Evolutionary conservation across 2,797 vertebrate species (phyloP), one percentile per base, ranked within the genome.

Genomic region (Catostomus latipinnis): DNA sequence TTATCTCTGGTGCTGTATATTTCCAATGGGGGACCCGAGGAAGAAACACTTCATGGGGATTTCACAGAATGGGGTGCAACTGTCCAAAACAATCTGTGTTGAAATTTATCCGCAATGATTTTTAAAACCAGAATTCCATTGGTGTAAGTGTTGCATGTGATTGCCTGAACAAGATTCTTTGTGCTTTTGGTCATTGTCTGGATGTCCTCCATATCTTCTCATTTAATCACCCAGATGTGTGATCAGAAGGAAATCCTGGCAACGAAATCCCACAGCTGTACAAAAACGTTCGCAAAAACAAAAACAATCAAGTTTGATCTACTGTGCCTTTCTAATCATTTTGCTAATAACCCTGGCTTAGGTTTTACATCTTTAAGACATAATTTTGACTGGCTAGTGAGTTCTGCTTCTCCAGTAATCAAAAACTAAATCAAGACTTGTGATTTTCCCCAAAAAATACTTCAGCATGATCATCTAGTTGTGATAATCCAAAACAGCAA

Each of bases 221-320:
- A 79, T 65, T 56, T 61, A 62, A 43, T 80, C 57, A 83, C 53
- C 75, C 73, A 83, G 80, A 86, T 81, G 79, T 85, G 63, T 80
- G 79, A 74, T 74, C 74, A 80, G 14, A 34, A 66, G 52, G 70
- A 80, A 68, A 52, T 53, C 80, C 61, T 86, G 81, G 53, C 65
- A 61, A 63, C 8, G 13, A 70, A 56, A 69, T 53, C 34, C 16
- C n/a, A 16, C 60, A 79, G 78, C 62, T 83, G 62, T 73, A 73
- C 66, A 12, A 71, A 74, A 79, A 66, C 52, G 60, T 74, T 73
- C 56, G 53, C 7, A 66, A 70, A 45, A 46, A n/a, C 54, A 45
- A 63, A 12, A 5, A 45, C 53, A 54, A 72, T 78, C 78, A 56
- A 34, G 63, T 53, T 56, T 78, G 61, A 83, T 71, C 52, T 34